phyloP scores from a whole-genome alignment of 1,140 invertebrate genomes.

The Brachystomella parvula region DNA sequence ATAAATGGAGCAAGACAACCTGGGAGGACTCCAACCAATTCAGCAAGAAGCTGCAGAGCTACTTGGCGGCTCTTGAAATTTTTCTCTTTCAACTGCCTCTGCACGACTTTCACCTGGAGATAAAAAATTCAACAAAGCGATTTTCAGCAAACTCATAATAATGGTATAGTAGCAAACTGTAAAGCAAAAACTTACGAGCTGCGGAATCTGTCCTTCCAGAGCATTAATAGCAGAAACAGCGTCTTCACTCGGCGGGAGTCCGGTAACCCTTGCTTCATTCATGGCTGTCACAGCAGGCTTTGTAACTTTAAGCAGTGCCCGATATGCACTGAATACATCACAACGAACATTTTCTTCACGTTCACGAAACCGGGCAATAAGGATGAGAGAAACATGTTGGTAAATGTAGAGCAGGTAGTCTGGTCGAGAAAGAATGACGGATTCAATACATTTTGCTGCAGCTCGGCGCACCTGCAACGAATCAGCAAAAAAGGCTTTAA shows the following conservation, averaged over 20 bases:
- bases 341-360: constrained; percentile 98
- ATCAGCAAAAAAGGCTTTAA: not conserved
- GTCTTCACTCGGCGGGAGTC: constrained; percentile 28
- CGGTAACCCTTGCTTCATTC: constrained; percentile 39
- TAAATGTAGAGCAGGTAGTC: constrained; percentile 88
- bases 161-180: constrained; percentile 3
- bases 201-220: constrained; percentile 31
- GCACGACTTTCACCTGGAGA: constrained; percentile 66
- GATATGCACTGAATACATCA: constrained; percentile 94
- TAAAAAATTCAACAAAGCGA: constrained; percentile 1
- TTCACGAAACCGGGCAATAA: constrained; percentile 84
- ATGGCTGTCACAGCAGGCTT: constrained; percentile 56
- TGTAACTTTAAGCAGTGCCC: constrained; percentile 83
- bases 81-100: constrained; percentile 85
- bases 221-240: constrained; percentile 26
- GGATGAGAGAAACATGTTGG: constrained; percentile 71
- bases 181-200: constrained; percentile 23
- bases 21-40: constrained; percentile 80
- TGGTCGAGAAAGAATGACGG: constrained; percentile 81
- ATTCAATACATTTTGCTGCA: constrained; percentile 94
- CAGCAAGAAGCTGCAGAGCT: constrained; percentile 80
- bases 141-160: not conserved
- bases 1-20: constrained; percentile 33
- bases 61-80: constrained; percentile 88
- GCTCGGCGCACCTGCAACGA: constrained; percentile 61